Percentiles rank a stretch among this genome's conserved stretches.
Conservation (phyloP, 2,797 vertebrate species). For the Glyptemys insculpta region DNA sequence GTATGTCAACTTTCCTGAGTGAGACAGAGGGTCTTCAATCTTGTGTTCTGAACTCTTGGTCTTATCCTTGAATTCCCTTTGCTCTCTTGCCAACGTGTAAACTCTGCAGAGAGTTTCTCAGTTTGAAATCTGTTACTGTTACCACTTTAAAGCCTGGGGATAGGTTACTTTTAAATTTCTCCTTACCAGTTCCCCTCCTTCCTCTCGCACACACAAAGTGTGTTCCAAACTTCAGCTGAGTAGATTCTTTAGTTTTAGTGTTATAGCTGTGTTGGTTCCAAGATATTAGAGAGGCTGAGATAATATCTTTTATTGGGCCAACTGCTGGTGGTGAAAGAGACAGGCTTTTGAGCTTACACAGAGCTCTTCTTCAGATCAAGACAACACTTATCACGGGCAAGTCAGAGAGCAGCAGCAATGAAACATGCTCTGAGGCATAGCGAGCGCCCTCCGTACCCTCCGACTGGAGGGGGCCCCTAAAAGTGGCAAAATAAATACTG, state of each 20-base stretch:
- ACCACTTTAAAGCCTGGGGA: not conserved
- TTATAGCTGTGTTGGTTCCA: not conserved
- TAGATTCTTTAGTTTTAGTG: not conserved
- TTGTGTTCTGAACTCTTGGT: slow-evolving; percentile 50
- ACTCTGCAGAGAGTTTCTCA: not conserved
- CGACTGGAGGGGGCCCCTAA: no score
- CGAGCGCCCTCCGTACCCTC: no score
- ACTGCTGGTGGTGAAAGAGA: not conserved
- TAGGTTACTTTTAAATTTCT: slow-evolving; percentile 43
- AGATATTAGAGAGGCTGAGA: not conserved
- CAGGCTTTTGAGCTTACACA: not conserved
- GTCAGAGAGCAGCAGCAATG: not conserved
- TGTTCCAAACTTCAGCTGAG: slow-evolving; percentile 14
- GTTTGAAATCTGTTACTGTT: slow-evolving; percentile 36
- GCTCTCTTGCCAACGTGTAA: slow-evolving; percentile 46
- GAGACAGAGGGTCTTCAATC: not conserved
- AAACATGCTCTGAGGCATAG: not conserved
- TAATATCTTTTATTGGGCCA: not conserved
- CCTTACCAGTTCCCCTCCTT: slow-evolving; percentile 1
- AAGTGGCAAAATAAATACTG: no score
- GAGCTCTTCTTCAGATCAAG: not conserved
- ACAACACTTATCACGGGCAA: not conserved
- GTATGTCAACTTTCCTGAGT: not conserved
- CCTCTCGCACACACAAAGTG: not conserved
- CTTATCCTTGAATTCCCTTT: slow-evolving; percentile 21